Base-by-base conservation (phyloP, 1,140 invertebrate species). In the Heterodera schachtii region DNA sequence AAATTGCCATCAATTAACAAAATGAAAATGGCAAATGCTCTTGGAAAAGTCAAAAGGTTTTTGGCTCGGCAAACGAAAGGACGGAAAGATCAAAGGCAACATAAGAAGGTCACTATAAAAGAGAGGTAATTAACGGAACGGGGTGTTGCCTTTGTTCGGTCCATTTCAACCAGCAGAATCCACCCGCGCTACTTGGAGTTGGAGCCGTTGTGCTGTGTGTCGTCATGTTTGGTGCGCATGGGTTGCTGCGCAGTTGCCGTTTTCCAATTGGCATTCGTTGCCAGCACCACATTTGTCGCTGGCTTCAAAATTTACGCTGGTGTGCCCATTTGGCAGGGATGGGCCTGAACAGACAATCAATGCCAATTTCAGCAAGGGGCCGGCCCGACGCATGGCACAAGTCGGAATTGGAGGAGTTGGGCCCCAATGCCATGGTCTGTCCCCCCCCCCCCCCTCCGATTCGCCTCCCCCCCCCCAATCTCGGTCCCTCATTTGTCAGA, bases 201-300 rank as follows among this genome's bases (percentile, higher is more conserved):
- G 21, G 81, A 82, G 69, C 81, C 81, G 19, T 41, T 82, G 66
- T 82, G 81, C 52, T 82, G 81, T 52, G 31, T 82, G 11, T 80
- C 76, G 3, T 82, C 81, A 31, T 76, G 74, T 66, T 46, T 82
- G 67, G 76, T 82, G 5, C 47, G 81, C 49, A 66, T 43, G 5
- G 81, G 81, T 4, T 82, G 81, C 31, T 67, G 70, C 69, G 49
- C 70, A 9, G 49, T 71, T 57, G 60, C 67, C 3, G 41, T 73
- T 13, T 67, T 82, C 52, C 64, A 82, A 43, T 44, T 76, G 47
- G n/a, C 73, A 8, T 82, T 70, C 44, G 46, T 82, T 7, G 41
- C 76, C 16, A n/a, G 80, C 19, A 49, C 66, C n/a, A 3, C 69
- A 43, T 70, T 47, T 69, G 41, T 78, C 31, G 47, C 79, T 7